A percentile compares a stretch with the other conserved stretches of the same genome.
These are phyloP conservation scores for Apaloderma vittatum DNA, from an alignment of 2,113 vertebrate genomes.

Conservation along the genomic window DNA sequence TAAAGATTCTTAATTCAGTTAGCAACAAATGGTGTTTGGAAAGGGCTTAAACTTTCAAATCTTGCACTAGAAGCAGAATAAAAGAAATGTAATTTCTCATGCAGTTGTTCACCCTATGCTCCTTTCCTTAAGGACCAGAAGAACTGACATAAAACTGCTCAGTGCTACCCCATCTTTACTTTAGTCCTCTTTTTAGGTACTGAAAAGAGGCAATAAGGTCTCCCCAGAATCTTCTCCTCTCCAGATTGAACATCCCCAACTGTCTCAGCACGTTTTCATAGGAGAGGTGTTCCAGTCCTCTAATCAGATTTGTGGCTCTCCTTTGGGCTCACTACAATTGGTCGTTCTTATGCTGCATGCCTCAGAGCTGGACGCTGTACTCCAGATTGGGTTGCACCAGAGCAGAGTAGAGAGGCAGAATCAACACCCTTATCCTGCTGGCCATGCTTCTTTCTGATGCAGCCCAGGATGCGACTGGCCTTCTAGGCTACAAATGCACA, in stretches of 20 bases:
- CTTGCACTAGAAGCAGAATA: background rate
- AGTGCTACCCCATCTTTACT: background rate
- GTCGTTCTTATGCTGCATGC: background rate
- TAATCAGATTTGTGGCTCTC: background rate
- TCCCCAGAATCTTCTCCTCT: background rate
- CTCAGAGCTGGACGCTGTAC: background rate
- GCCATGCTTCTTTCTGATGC: background rate
- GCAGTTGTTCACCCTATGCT: background rate
- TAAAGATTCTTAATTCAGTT: background rate
- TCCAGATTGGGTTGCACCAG: background rate
- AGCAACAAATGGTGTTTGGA: background rate
- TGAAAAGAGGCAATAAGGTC: background rate
- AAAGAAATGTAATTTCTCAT: background rate
- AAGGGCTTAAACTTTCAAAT: slow-evolving; percentile 27
- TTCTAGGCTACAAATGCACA: background rate
- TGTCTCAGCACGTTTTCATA: background rate
- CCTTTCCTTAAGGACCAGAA: background rate
- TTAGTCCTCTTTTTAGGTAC: background rate
- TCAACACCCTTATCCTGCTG: background rate
- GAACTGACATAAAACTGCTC: background rate
- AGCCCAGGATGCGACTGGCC: too few species aligned
- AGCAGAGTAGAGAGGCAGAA: background rate
- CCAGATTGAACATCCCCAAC: background rate
- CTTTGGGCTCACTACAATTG: background rate
- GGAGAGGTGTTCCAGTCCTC: background rate